Conservation (phyloP, 1,140 invertebrate genomes). For the Neodiprion fabricii region DNA sequence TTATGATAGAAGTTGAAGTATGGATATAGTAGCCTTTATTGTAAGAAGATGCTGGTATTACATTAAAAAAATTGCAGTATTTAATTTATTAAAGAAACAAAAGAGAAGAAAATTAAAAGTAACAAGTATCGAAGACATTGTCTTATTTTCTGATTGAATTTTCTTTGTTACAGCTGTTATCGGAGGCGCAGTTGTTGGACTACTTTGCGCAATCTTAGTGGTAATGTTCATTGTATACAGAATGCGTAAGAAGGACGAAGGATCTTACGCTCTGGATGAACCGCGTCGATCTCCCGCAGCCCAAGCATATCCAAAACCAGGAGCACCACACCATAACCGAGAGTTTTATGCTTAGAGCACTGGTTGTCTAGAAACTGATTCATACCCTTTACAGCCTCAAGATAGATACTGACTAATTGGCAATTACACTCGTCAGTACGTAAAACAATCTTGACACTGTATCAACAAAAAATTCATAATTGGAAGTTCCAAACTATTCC, state of each 20-base stretch:
- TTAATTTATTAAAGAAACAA: background rate
- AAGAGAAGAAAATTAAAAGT: background rate
- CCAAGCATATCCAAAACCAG: conserved; percentile 84
- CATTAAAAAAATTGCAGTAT: background rate
- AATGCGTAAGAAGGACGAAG: conserved; percentile 99
- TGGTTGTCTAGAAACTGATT: conserved; percentile 11
- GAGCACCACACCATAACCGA: conserved; percentile 80
- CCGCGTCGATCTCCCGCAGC: conserved; percentile 90
- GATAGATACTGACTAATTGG: conserved; percentile 5
- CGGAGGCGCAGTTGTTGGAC: conserved; percentile 95
- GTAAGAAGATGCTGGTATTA: too few relatives aligned
- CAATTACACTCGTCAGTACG: background rate
- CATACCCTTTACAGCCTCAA: background rate
- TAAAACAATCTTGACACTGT: background rate
- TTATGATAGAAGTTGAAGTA: too few relatives aligned
- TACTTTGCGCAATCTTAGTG: conserved; percentile 96
- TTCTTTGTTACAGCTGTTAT: conserved; percentile 85
- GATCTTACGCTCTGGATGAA: conserved; percentile 97
- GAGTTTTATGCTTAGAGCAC: conserved; percentile 93
- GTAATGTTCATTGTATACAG: conserved; percentile 99
- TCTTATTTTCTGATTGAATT: background rate
- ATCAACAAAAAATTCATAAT: background rate
- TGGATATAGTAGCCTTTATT: too few relatives aligned
- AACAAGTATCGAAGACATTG: background rate
- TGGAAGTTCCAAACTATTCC: background rate